Percentiles rank a stretch among this genome's conserved stretches.
These are phyloP conservation scores for Dryococelus australis DNA, from an alignment of 2,888 invertebrate genomes.

Conservation along the genomic window DNA sequence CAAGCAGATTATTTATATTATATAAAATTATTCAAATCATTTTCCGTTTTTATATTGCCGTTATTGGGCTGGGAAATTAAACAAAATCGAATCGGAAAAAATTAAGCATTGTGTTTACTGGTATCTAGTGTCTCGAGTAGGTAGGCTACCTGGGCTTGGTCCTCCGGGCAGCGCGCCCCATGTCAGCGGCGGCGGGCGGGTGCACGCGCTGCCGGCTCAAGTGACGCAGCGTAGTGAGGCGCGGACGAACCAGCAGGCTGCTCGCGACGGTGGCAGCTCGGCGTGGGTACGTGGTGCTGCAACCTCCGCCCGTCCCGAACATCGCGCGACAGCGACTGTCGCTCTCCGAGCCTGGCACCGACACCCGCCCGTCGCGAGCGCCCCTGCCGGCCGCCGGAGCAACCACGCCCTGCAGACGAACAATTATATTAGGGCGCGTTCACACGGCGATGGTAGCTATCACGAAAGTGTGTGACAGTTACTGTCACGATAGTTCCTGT, in stretches of 20 bases:
- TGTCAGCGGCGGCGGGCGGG: conserved; percentile 22
- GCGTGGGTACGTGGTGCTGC: conserved; percentile 24
- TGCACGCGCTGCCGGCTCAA: conserved; percentile 35
- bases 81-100: too few species aligned
- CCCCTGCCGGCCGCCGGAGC: background rate
- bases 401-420: background rate
- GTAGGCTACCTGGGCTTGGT: conserved; percentile 38
- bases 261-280: conserved; percentile 17
- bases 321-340: conserved; percentile 24
- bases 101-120: too few species aligned
- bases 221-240: conserved; percentile 37
- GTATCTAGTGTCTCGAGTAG: background rate
- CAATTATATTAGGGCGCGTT: too few species aligned
- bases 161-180: conserved; percentile 35
- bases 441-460: too few species aligned
- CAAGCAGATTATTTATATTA: too few species aligned
- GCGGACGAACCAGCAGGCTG: conserved; percentile 40
- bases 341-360: background rate
- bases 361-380: background rate
- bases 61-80: too few species aligned
- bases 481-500: too few species aligned
- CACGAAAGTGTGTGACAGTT: too few species aligned
- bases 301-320: conserved; percentile 37
- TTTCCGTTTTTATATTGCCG: too few species aligned
- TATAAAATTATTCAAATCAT: too few species aligned